Evolutionary conservation across 2,797 vertebrate genomes (phyloP).

Genomic region (Pseudocheirus occidentalis): DNA sequence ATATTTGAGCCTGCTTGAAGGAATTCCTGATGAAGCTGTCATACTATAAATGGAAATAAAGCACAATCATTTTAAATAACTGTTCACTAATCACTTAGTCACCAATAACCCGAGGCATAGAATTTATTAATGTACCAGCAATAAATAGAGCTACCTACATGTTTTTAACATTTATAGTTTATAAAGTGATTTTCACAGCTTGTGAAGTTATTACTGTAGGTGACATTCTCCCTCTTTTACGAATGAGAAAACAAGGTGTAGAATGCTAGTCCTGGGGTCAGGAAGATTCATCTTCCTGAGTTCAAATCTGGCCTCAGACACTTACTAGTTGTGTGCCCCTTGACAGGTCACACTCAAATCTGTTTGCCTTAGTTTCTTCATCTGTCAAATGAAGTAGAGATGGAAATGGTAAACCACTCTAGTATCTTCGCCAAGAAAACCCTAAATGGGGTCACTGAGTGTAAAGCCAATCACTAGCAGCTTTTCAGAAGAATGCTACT

Average conservation of each 20-base stretch:
- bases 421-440: not conserved
- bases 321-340: not conserved
- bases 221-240: not conserved
- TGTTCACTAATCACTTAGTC: not conserved
- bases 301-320: not conserved
- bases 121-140: not conserved
- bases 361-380: not conserved
- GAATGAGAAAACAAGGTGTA: not conserved
- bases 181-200: not conserved
- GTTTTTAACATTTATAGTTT: not conserved
- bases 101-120: not conserved
- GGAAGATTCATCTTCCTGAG: not conserved
- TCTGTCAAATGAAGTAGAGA: not conserved
- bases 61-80: not conserved
- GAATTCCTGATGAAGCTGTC: constrained; percentile 98
- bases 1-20: constrained; percentile 94
- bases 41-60: constrained; percentile 85
- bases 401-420: not conserved
- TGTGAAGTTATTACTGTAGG: not conserved
- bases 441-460: not conserved
- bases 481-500: too few relatives aligned
- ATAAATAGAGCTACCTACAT: not conserved
- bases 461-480: too few relatives aligned
- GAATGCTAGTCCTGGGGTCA: not conserved
- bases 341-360: not conserved